phyloP scores from a whole-genome alignment of 2,888 invertebrate genomes.

The Calephelis perditalis region DNA sequence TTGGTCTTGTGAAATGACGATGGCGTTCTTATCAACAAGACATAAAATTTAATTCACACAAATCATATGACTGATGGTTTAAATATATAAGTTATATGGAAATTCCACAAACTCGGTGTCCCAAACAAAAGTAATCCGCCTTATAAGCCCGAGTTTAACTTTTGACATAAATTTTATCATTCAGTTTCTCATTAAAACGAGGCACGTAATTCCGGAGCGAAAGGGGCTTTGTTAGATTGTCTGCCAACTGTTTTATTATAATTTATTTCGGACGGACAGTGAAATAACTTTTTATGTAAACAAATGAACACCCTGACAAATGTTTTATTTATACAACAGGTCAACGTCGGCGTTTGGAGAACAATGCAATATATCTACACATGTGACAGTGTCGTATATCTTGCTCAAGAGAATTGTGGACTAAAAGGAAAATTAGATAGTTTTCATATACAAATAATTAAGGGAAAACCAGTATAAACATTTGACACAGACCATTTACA shows the following conservation, averaged over 20 bases:
- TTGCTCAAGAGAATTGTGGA: no score
- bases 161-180: slow-evolving; percentile 64
- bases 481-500: no score
- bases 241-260: slow-evolving; percentile 29
- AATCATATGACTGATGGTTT: no score
- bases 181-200: slow-evolving; percentile 52
- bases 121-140: slow-evolving; percentile 20
- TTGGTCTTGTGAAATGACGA: no score
- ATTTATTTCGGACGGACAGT: slow-evolving; percentile 30
- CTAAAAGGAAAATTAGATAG: no score
- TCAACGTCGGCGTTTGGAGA: background rate
- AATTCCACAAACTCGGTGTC: background rate
- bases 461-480: no score
- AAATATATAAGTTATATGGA: no score
- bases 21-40: no score
- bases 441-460: no score
- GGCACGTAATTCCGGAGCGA: slow-evolving; percentile 46
- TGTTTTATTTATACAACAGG: slow-evolving; percentile 5
- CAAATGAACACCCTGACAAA: slow-evolving; percentile 13
- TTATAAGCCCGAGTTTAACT: slow-evolving; percentile 50
- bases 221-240: slow-evolving; percentile 34
- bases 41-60: no score
- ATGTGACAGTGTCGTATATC: no score
- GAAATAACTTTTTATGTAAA: slow-evolving; percentile 13
- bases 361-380: no score